These are phyloP conservation scores for Triops cancriformis DNA, from an alignment of 1,140 invertebrate species.

Conservation along the genomic window DNA sequence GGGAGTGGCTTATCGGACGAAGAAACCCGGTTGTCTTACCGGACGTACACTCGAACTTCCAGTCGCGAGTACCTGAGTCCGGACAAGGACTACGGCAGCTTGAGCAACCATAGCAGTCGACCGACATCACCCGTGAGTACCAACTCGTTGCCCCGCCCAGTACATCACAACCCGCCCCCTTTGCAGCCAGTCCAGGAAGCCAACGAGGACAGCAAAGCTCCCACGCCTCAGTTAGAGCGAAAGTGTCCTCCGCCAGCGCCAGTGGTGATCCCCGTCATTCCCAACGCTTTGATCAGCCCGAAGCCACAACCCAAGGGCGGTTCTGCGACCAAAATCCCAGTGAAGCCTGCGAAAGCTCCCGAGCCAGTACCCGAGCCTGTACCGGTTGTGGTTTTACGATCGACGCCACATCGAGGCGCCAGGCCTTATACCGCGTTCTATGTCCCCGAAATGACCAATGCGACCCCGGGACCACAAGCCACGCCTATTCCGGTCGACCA, in stretches of 20 bases:
- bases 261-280: background rate
- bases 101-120: slow-evolving; percentile 19
- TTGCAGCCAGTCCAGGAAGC: slow-evolving; percentile 15
- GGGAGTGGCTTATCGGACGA: slow-evolving; percentile 13
- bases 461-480: background rate
- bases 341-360: background rate
- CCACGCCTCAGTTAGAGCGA: background rate
- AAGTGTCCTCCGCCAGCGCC: background rate
- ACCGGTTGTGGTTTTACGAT: background rate
- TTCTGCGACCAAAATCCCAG: background rate
- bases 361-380: background rate
- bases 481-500: background rate
- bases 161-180: background rate
- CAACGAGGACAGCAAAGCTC: background rate
- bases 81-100: background rate
- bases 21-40: slow-evolving; percentile 21
- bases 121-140: slow-evolving; percentile 17
- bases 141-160: background rate
- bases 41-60: slow-evolving; percentile 27
- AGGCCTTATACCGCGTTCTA: background rate
- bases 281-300: background rate
- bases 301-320: background rate
- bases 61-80: slow-evolving; percentile 29
- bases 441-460: background rate
- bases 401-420: background rate